A percentile compares a stretch with the other conserved stretches of the same genome.
Evolutionary conservation across 1,140 invertebrate genomes (phyloP).

Genomic region (Drosophila equinoxialis): DNA sequence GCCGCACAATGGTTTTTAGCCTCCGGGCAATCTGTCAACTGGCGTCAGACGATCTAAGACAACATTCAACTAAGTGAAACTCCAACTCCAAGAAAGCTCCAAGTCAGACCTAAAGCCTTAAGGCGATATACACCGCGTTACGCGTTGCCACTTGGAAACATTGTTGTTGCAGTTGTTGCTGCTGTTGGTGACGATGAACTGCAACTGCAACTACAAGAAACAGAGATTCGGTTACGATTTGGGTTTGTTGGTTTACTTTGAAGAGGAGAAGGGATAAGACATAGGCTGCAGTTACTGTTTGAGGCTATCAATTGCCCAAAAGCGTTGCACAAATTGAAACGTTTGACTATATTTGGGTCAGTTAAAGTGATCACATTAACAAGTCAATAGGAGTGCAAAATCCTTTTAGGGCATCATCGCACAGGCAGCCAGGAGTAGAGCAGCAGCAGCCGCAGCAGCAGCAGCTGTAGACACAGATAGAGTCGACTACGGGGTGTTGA

Average conservation of each 20-base stretch:
- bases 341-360: conserved; percentile 82
- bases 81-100: conserved; percentile 31
- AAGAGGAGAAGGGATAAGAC: conserved; percentile 15
- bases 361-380: conserved; percentile 81
- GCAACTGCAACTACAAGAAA: conserved; percentile 34
- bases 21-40: conserved; percentile 76
- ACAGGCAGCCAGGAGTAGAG: conserved; percentile 52
- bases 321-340: conserved; percentile 80
- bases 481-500: conserved; percentile 50
- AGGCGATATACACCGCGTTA: conserved; percentile 73
- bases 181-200: conserved; percentile 71
- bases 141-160: conserved; percentile 37
- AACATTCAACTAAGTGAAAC: conserved; percentile 39
- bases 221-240: conserved; percentile 28
- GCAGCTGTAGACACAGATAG: conserved; percentile 4
- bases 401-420: conserved; percentile 75
- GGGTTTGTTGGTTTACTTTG: conserved; percentile 15
- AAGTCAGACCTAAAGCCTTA: conserved; percentile 46
- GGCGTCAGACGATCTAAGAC: conserved; percentile 79
- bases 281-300: conserved; percentile 19
- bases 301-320: conserved; percentile 78
- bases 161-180: conserved; percentile 17
- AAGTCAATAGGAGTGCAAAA: conserved; percentile 79
- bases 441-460: conserved; percentile 1
- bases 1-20: conserved; percentile 53